Evolutionary conservation across 92 coral and sea anemone species (phyloP), one percentile per base, ranked within the genome.

Genomic region (Epizoanthus rinbou): DNA sequence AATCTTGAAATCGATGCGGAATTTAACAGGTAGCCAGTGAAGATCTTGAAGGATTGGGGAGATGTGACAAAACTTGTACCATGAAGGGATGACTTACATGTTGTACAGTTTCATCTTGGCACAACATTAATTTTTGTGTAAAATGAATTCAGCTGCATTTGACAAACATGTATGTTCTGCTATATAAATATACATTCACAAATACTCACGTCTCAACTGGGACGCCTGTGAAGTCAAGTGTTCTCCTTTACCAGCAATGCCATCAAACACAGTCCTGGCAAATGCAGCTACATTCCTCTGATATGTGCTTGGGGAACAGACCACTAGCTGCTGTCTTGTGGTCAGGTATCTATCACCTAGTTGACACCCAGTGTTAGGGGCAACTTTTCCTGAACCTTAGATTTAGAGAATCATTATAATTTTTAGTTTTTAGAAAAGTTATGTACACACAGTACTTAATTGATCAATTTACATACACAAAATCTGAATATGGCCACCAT

Each of bases 171-270:
- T 18, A n/a, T 1, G 31, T n/a, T 3, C 13, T 25, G 22, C 39
- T 35, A 35, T 35, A 35, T 4, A 35, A 2, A 4, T n/a, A n/a
- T n/a, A n/a, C n/a, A n/a, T n/a, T n/a, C n/a, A 1, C 8, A 37
- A 3, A 39, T 25, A 80, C 89, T 80, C 50, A 86, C 89, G 84
- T 28, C 69, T 80, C 14, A 80, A 70, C 39, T 60, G 89, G 22
- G 81, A 58, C 60, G 71, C 84, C 74, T 76, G 68, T 60, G 89
- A 86, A 39, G 85, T 52, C 69, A 24, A 69, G 13, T 14, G 35
- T 9, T 31, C 67, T 21, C 58, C 70, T 43, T 19, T 78, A 19
- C 82, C 72, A 5, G 52, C 53, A 21, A 78, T 3, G 56, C 82
- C 71, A 78, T 78, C 50, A 78, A 41, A 78, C n/a, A 78, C 82